Base-by-base conservation (phyloP, 2,113 vertebrate genomes). In the Actenoides hombroni region DNA sequence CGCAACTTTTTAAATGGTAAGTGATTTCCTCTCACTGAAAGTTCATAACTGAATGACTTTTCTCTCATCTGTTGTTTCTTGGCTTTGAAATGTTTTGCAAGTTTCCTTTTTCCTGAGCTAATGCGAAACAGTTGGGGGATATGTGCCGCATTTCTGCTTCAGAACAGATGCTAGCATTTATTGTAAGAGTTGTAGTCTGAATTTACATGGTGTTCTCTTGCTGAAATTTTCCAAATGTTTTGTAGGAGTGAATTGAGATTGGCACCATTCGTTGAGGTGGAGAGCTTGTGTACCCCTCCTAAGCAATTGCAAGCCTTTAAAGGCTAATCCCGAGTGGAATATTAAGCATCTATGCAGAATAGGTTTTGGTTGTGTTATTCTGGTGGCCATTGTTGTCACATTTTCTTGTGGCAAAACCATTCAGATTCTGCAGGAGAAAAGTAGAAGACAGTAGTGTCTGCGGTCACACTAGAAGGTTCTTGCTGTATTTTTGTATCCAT, bases 1-100 rank as follows among this genome's bases (percentile, higher is more conserved):
- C 99, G 99, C 93, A 99, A 99, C 96, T 99, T 99, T 97, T 98
- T 99, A 97, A 99, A 99, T 96, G 99, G 99, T 99, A 98, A 98
- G n/a, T 74, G 12, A 33, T 60, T 92, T 92, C 49, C 31, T 90
- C 90, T 90, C 39, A 26, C 42, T 24, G 20, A 9, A 87, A 82
- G 65, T 61, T 94, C 1, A 0, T 79, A 82, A 87, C 18, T 91
- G 69, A 86, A 77, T 5, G 2, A 82, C 26, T 92, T 86, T 35
- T 76, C 42, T 92, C 61, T 95, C 65, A n/a, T 95, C 42, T 71
- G 39, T 87, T 89, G 28, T 68, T 89, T 76, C 57, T 92, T 95
- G 70, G 77, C 91, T 94, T 84, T 49, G 42, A 86, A 96, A 79
- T 40, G 23, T 83, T 92, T 88, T 81, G 17, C 31, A 67, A 61